Conservation (phyloP, 2,888 invertebrate species). For the Patella pellucida region DNA sequence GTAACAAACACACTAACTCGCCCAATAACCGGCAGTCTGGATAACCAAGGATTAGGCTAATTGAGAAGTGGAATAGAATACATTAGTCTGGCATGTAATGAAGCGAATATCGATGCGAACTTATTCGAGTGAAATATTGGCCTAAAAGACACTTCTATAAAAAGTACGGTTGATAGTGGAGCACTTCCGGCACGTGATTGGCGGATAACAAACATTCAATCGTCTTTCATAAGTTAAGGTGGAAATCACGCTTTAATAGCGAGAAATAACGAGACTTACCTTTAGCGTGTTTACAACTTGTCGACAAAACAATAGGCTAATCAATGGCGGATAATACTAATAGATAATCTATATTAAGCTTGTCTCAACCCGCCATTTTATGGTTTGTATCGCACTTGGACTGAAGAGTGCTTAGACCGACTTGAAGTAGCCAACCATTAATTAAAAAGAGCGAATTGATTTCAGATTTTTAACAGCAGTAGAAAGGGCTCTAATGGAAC, state of each 20-base stretch:
- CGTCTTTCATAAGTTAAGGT: slow-evolving; percentile 7
- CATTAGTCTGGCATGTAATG: slow-evolving; percentile 4
- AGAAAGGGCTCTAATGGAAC: slow-evolving; percentile 3
- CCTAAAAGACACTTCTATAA: slow-evolving; percentile 9
- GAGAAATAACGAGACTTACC: slow-evolving; percentile 11
- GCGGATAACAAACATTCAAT: slow-evolving; percentile 10
- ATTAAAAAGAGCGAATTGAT: slow-evolving; percentile 7
- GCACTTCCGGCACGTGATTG: slow-evolving; percentile 5
- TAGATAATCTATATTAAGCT: slow-evolving; percentile 1
- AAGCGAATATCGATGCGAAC: slow-evolving; percentile 4
- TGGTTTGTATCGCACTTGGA: background rate
- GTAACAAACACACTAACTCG: too few species aligned
- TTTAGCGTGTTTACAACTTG: slow-evolving; percentile 9
- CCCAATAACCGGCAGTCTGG: background rate
- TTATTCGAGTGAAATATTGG: slow-evolving; percentile 8
- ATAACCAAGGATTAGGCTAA: background rate
- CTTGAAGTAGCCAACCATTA: background rate
- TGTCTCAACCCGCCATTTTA: background rate
- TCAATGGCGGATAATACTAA: slow-evolving; percentile 1
- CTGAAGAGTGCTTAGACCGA: background rate
- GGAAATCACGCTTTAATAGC: slow-evolving; percentile 12
- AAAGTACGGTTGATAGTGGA: background rate
- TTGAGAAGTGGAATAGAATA: background rate
- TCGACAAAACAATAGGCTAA: slow-evolving; percentile 7
- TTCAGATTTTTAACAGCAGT: background rate